A percentile compares a stretch with the other conserved stretches of the same genome.
Conservation (phyloP, 2,113 vertebrate genomes). For the Macrotis lagotis region DNA sequence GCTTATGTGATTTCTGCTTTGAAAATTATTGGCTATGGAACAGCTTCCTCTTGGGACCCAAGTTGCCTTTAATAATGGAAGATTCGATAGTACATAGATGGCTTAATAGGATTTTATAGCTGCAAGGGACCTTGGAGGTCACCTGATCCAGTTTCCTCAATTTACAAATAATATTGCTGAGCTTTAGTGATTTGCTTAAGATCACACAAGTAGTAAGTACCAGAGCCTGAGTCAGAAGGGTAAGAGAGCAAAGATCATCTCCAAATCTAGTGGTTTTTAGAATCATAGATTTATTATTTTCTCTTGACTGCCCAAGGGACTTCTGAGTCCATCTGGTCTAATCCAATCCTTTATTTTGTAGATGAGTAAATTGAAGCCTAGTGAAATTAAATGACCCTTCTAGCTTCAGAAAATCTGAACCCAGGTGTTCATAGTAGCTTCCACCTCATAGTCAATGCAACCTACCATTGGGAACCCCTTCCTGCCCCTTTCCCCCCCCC, state of each 20-base stretch:
- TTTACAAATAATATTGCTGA: not conserved
- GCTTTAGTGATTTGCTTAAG: constrained; percentile 25
- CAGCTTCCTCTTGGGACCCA: not conserved
- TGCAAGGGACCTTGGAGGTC: not conserved
- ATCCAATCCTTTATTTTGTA: constrained; percentile 31
- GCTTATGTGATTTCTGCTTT: not conserved
- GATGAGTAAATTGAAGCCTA: constrained; percentile 41
- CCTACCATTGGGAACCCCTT: not conserved
- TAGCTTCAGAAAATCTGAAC: not conserved
- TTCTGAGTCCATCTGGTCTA: not conserved
- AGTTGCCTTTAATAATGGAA: not conserved
- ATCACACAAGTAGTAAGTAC: constrained; percentile 12
- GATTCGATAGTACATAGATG: not conserved
- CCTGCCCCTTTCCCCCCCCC: not conserved
- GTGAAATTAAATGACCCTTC: constrained; percentile 38
- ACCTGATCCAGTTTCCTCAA: not conserved
- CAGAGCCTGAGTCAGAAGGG: not conserved
- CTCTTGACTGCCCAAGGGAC: not conserved
- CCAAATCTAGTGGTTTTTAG: not conserved
- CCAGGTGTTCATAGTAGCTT: not conserved
- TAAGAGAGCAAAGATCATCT: not conserved
- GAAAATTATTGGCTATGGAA: not conserved
- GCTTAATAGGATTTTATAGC: not conserved
- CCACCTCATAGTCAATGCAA: not conserved
- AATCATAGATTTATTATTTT: not conserved